A percentile compares a stretch with the other conserved stretches of the same genome.
Evolutionary conservation across 2,888 invertebrate genomes (phyloP).

Genomic region (Rhaphigaster nebulosa): DNA sequence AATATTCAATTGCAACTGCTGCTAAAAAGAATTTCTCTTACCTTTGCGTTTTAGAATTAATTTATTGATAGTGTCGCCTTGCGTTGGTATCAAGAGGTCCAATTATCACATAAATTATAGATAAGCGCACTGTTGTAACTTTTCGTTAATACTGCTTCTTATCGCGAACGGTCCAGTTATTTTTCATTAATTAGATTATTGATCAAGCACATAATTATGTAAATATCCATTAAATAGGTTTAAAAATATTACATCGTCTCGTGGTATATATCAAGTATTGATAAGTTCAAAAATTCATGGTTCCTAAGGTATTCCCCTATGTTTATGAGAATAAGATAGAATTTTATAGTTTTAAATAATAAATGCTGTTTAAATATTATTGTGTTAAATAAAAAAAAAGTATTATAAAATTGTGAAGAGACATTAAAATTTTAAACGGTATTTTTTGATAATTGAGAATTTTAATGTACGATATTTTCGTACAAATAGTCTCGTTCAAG

Average conservation of each 20-base stretch:
- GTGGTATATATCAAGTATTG: not conserved
- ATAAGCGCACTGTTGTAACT: not conserved
- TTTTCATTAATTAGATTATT: not conserved
- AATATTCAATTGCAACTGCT: not conserved
- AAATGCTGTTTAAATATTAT: no score
- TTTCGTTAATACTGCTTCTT: not conserved
- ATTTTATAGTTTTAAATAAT: no score
- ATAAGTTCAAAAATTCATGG: not conserved
- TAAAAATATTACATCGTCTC: not conserved
- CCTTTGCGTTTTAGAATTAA: not conserved
- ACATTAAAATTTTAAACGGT: no score
- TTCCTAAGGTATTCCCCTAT: no score
- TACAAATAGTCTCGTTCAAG: no score
- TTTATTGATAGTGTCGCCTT: not conserved
- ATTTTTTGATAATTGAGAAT: no score
- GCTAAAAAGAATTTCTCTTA: not conserved
- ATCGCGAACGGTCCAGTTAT: not conserved
- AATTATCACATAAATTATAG: constrained; percentile 16
- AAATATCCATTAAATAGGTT: not conserved
- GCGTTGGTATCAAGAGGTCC: not conserved
- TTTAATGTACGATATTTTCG: no score
- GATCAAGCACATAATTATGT: constrained; percentile 13
- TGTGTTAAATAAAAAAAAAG: no score
- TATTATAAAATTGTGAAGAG: no score
- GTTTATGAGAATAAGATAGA: no score